Conservation (phyloP, 2,888 invertebrate genomes). For the Clanis bilineata region DNA sequence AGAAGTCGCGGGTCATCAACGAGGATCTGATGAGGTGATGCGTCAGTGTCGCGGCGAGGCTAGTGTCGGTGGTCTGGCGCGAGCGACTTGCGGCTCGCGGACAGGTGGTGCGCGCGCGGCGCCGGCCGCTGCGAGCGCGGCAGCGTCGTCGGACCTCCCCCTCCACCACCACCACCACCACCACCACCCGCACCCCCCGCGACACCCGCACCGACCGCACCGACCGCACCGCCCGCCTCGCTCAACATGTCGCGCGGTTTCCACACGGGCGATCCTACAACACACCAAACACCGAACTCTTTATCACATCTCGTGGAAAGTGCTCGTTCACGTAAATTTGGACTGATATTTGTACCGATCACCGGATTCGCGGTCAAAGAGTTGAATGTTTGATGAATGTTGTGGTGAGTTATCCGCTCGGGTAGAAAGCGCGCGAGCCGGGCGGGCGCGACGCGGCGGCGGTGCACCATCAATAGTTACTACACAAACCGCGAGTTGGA, state of each 20-base stretch:
- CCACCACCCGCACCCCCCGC: conserved; percentile 41
- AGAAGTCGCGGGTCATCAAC: conserved; percentile 21
- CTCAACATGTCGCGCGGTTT: conserved; percentile 95
- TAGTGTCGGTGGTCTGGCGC: conserved; percentile 78
- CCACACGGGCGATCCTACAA: conserved; percentile 98
- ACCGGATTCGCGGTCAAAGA: conserved; percentile 71
- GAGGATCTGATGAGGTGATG: background rate
- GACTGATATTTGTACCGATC: conserved; percentile 56
- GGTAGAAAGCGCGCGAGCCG: conserved; percentile 41
- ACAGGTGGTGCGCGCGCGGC: conserved; percentile 72
- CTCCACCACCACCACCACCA: conserved; percentile 34
- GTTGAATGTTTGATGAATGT: conserved; percentile 83
- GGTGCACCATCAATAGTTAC: background rate
- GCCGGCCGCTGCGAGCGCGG: conserved; percentile 74
- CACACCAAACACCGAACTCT: conserved; percentile 84
- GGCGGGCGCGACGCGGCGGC: conserved; percentile 30
- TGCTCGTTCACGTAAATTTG: conserved; percentile 52
- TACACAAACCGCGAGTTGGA: conserved; percentile 28
- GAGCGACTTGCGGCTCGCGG: conserved; percentile 80
- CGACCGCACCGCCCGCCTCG: conserved; percentile 65
- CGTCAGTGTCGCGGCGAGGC: background rate
- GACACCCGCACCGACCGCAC: conserved; percentile 64
- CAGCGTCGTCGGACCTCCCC: conserved; percentile 67
- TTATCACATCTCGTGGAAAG: conserved; percentile 53
- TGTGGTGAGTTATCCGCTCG: conserved; percentile 56